A percentile compares a stretch with the other conserved stretches of the same genome.
phyloP scores from a whole-genome alignment of 2,888 invertebrate genomes.

The Lasioglossum villosulum region DNA sequence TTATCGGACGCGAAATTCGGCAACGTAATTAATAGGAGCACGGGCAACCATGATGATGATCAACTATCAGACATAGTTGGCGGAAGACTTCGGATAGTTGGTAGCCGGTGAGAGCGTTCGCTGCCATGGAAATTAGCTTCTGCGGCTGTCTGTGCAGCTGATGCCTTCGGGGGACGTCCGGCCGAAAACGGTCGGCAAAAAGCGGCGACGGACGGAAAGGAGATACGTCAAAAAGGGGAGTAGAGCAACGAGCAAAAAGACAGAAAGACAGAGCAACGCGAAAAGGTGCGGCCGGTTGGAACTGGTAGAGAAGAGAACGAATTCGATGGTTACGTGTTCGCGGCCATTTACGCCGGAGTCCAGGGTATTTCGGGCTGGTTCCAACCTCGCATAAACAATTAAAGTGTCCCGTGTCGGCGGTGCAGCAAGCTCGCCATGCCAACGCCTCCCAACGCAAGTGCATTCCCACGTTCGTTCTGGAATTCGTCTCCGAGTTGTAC shows the following conservation, averaged over 20 bases:
- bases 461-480: constrained; percentile 20
- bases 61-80: constrained; percentile 46
- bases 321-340: constrained; percentile 24
- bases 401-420: constrained; percentile 12
- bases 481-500: neutral
- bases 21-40: constrained; percentile 39
- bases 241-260: neutral
- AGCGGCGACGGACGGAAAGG: neutral
- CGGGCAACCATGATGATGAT: constrained; percentile 30
- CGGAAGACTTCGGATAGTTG: constrained; percentile 50
- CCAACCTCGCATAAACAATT: constrained; percentile 36
- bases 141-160: constrained; percentile 33
- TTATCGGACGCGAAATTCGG: constrained; percentile 32
- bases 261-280: neutral
- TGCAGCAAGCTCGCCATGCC: neutral
- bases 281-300: neutral
- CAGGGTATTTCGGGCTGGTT: neutral
- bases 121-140: constrained; percentile 53
- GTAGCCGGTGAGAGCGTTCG: constrained; percentile 22
- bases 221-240: constrained; percentile 10
- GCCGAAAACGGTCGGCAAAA: constrained; percentile 15
- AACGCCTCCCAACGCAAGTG: neutral
- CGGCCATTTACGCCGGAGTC: neutral
- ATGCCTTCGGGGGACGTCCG: constrained; percentile 43
- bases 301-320: neutral